These are phyloP conservation scores for Nowickia ferox DNA, from an alignment of 2,888 invertebrate species.

Conservation along the genomic window DNA sequence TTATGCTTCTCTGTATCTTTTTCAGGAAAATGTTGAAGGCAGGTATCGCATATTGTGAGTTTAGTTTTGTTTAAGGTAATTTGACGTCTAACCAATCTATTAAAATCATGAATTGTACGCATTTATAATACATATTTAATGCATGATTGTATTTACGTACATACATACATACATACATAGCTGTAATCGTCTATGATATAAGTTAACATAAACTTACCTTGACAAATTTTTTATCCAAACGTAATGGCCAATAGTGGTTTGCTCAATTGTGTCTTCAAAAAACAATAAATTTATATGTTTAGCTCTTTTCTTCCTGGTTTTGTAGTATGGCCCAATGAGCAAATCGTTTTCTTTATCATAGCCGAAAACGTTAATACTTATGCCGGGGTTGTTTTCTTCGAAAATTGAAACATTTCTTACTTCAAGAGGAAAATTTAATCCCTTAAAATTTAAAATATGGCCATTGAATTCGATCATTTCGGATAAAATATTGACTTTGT, in stretches of 20 bases:
- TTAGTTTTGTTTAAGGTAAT: background rate
- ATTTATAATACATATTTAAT: background rate
- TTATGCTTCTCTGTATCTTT: background rate
- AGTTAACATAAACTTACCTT: slow-evolving; percentile 1
- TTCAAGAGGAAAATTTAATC: slow-evolving; percentile 14
- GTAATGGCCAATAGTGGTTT: background rate
- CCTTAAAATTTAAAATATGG: slow-evolving; percentile 3
- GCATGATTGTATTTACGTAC: background rate
- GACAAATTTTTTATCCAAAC: slow-evolving; percentile 29
- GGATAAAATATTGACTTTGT: background rate
- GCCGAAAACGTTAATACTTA: slow-evolving; percentile 46
- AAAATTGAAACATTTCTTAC: slow-evolving; percentile 7
- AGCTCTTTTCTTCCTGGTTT: background rate
- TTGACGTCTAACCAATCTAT: background rate
- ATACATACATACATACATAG: background rate
- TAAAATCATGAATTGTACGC: background rate
- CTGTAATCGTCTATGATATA: background rate
- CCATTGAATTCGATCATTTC: background rate
- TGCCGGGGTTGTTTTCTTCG: slow-evolving; percentile 24
- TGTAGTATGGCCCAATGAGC: slow-evolving; percentile 27
- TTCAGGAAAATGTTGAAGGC: background rate
- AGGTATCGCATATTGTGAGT: background rate
- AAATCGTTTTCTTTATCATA: slow-evolving; percentile 2
- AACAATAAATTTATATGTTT: slow-evolving; percentile 22
- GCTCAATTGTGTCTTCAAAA: background rate